Evolutionary conservation across 1,140 invertebrate species (phyloP).

Genomic region (Trachymyrmex cornetzi): DNA sequence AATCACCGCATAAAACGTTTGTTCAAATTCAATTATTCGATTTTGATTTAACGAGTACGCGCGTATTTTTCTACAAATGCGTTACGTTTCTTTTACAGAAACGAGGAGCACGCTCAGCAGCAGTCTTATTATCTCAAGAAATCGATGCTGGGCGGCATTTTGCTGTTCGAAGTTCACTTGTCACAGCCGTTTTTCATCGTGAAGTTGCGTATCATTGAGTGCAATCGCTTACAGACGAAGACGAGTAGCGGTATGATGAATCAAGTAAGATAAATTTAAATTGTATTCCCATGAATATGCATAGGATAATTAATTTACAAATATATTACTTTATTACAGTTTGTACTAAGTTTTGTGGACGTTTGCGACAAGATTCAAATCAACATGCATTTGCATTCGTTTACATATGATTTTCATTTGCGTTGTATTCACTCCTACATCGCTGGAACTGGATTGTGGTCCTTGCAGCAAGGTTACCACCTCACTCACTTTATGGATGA

Average conservation of each 20-base stretch:
- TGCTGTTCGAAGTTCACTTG: constrained; percentile 91
- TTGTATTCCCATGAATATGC: not conserved
- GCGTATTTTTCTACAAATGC: not conserved
- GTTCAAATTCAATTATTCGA: not conserved
- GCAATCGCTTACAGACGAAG: constrained; percentile 88
- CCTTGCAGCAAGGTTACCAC: constrained; percentile 91
- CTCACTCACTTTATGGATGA: constrained; percentile 93
- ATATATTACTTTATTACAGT: constrained; percentile 85
- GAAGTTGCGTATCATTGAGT: constrained; percentile 91
- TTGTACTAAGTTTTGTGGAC: constrained; percentile 91
- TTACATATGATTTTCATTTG: constrained; percentile 95
- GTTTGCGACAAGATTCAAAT: constrained; percentile 92
- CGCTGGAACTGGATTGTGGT: constrained; percentile 87
- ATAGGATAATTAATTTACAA: not conserved
- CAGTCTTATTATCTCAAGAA: constrained; percentile 90
- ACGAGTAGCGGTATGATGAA: constrained; percentile 87
- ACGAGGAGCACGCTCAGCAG: constrained; percentile 75
- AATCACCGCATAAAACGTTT: constrained; percentile 79
- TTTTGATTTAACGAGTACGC: not conserved
- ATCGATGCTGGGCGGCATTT: constrained; percentile 90
- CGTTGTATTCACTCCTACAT: constrained; percentile 92
- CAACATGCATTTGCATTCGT: constrained; percentile 94
- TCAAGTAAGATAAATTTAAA: constrained; percentile 83
- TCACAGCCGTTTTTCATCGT: constrained; percentile 92
- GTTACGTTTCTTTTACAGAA: constrained; percentile 69